Base-by-base conservation (phyloP, 2,888 invertebrate genomes). In the Resseliella maxima region DNA sequence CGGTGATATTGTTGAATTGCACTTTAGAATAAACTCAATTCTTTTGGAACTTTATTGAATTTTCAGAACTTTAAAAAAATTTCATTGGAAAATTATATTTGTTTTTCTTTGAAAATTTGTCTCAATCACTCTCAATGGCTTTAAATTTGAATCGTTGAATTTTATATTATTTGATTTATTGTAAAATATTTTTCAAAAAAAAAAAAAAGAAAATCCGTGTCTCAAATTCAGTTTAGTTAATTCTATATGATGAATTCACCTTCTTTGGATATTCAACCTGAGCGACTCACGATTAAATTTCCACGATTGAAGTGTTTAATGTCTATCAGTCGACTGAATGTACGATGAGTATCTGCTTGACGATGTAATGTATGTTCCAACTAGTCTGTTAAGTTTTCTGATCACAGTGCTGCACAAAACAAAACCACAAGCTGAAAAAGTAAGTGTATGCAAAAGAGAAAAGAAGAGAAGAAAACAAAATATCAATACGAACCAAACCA, bases 251-350 rank as follows among this genome's bases (percentile, higher is more conserved):
- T 15, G 3, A 31, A 72, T 72, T 35, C 35, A 72, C 72, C 72
- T 72, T 72, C 8, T 72, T 1, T 15, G 72, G 3, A 72, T 72
- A 72, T 15, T 72, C 2, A 24, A 2, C 0, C 31, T 31, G 31
- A 72, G 31, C 31, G 72, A 72, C 72, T 72, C 31, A 31, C 72
- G 72, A 72, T 72, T 35, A 72, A 15, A 72, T 15, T 72, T 72
- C 31, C 72, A 72, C 72, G 72, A 72, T 72, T 72, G 72, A 27
- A 31, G 72, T 31, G 31, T 31, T 72, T 31, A 72, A 72, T 35
- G 72, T 72, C 31, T 31, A 72, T 72, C 72, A 72, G 72, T 72
- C 72, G 72, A 72, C 72, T 72, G 72, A 72, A 31, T 72, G n/a
- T 3, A 2, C 18, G 15, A 12, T 12, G 72, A 72, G n/a, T 72